A percentile compares a stretch with the other conserved stretches of the same genome.
These are phyloP conservation scores for Corythornis madagascariensis DNA, from an alignment of 2,113 vertebrate genomes.

Conservation along the genomic window DNA sequence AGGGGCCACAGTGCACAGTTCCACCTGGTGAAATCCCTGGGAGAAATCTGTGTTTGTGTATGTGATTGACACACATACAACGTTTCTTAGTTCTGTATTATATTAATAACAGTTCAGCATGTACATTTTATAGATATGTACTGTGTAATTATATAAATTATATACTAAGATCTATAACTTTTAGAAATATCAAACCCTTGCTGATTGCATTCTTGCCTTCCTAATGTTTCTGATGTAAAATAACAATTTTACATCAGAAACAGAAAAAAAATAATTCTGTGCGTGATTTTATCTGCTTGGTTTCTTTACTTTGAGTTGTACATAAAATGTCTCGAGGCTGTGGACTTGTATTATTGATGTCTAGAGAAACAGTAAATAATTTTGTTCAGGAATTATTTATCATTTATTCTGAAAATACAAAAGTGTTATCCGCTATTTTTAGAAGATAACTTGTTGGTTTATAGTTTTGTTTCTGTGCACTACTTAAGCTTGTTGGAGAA, in stretches of 20 bases:
- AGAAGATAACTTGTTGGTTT: background rate
- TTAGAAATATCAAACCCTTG: background rate
- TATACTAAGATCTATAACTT: background rate
- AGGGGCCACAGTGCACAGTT: background rate
- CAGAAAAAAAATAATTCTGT: background rate
- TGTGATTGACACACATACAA: background rate
- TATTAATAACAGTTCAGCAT: background rate
- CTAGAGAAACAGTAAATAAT: background rate
- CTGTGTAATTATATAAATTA: background rate
- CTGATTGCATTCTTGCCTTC: background rate
- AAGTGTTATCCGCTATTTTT: background rate
- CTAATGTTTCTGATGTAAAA: background rate
- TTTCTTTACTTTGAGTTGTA: background rate
- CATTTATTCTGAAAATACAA: background rate
- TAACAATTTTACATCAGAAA: background rate
- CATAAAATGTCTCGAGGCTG: background rate
- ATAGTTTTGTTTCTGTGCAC: background rate
- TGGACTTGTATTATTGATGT: background rate
- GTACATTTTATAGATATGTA: background rate
- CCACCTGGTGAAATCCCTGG: background rate
- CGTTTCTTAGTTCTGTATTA: background rate
- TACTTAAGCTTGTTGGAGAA: background rate
- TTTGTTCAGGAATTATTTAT: background rate
- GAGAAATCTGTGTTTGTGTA: background rate
- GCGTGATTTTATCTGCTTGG: background rate